These are phyloP conservation scores for Polydrusus tereticollis DNA, from an alignment of 2,888 invertebrate species.

Conservation along the genomic window DNA sequence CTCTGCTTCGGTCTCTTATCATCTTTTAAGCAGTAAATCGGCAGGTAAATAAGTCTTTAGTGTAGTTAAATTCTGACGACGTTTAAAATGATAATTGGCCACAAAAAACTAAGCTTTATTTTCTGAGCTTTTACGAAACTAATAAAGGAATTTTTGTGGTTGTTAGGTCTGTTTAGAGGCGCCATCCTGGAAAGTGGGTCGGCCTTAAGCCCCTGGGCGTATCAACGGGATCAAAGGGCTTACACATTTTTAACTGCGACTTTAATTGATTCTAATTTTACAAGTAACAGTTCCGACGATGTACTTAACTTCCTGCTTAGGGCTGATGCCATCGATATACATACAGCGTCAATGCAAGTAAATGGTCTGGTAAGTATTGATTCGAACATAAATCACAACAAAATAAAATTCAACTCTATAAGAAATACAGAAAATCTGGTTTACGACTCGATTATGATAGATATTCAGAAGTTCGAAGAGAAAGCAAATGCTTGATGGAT, in stretches of 20 bases:
- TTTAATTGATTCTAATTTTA: constrained; percentile 53
- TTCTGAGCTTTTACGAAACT: too few relatives aligned
- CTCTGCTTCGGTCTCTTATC: constrained; percentile 57
- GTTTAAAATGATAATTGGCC: too few relatives aligned
- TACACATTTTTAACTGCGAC: constrained; percentile 54
- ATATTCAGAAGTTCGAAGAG: too few relatives aligned
- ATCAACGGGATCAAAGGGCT: constrained; percentile 56
- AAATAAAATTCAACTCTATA: too few relatives aligned
- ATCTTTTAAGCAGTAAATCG: constrained; percentile 49
- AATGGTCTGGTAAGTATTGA: constrained; percentile 31
- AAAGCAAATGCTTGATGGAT: too few relatives aligned
- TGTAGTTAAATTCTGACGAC: too few relatives aligned
- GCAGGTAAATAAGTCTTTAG: constrained; percentile 40
- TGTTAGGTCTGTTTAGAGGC: constrained; percentile 56
- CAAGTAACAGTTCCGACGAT: constrained; percentile 47
- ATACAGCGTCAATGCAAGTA: constrained; percentile 40
- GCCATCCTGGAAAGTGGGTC: constrained; percentile 62
- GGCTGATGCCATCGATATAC: constrained; percentile 45
- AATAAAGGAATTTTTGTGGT: too few relatives aligned
- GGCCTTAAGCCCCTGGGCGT: constrained; percentile 61
- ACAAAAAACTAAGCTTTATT: too few relatives aligned
- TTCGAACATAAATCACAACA: too few relatives aligned
- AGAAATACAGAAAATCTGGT: too few relatives aligned
- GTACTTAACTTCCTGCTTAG: constrained; percentile 47
- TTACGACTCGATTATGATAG: too few relatives aligned